These are phyloP conservation scores for Aphelinus certus DNA, from an alignment of 1,140 invertebrate species.

Conservation along the genomic window DNA sequence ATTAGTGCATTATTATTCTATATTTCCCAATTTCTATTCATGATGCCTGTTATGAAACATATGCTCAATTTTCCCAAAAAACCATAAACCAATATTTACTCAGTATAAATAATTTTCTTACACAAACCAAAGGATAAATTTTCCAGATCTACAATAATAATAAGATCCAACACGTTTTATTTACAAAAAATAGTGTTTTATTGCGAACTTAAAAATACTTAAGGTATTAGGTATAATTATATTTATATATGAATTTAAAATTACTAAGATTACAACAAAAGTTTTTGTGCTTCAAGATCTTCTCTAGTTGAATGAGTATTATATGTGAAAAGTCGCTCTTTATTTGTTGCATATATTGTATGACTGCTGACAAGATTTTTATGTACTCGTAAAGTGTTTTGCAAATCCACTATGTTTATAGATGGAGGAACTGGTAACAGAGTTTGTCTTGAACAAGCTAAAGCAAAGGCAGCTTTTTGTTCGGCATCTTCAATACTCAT, in stretches of 20 bases:
- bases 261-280: constrained; percentile 45
- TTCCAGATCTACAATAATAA: too few relatives aligned
- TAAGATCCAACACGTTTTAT: constrained; percentile 2
- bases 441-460: constrained; percentile 60
- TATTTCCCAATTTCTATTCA: neutral
- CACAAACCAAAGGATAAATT: constrained; percentile 6
- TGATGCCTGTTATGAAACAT: neutral
- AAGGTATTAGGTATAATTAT: neutral
- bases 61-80: neutral
- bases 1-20: neutral
- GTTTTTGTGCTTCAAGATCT: constrained; percentile 57
- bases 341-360: constrained; percentile 63
- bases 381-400: constrained; percentile 58
- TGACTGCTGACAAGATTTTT: constrained; percentile 63
- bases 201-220: neutral
- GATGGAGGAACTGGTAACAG: constrained; percentile 52
- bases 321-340: constrained; percentile 61
- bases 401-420: constrained; percentile 56
- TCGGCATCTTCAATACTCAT: constrained; percentile 59
- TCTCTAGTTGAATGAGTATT: constrained; percentile 63
- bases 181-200: constrained; percentile 5
- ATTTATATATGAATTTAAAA: too few relatives aligned
- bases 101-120: neutral
- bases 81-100: neutral
- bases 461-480: constrained; percentile 59